A percentile compares a stretch with the other conserved stretches of the same genome.
Conservation (phyloP, 2,888 invertebrate species). For the Brachylomia viminalis region DNA sequence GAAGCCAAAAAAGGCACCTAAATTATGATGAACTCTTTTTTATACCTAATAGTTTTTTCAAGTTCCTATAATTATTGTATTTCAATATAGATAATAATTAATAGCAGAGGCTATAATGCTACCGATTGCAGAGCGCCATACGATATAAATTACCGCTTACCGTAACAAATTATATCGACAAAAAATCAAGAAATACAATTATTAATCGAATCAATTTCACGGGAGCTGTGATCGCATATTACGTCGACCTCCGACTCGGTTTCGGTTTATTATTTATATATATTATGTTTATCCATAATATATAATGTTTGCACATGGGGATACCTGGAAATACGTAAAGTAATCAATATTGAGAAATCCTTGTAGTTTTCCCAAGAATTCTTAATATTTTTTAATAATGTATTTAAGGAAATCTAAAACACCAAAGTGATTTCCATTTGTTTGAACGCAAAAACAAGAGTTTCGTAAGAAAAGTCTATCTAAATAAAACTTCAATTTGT, state of each 20-base stretch:
- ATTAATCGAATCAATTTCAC: constrained; percentile 81
- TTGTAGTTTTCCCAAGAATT: not conserved
- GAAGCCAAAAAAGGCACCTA: constrained; percentile 2
- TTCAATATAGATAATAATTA: constrained; percentile 62
- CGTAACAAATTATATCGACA: constrained; percentile 72
- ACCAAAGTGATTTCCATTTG: not conserved
- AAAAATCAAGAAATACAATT: constrained; percentile 79
- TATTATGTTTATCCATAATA: constrained; percentile 22
- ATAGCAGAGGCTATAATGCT: constrained; percentile 59
- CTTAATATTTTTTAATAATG: not conserved
- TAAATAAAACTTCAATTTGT: constrained; percentile 23
- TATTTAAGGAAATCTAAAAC: not conserved
- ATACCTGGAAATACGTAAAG: constrained; percentile 17
- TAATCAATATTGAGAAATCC: not conserved
- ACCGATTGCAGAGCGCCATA: constrained; percentile 65
- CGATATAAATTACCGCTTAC: constrained; percentile 75
- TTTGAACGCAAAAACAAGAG: not conserved
- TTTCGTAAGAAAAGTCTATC: constrained; percentile 5
- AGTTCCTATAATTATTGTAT: constrained; percentile 47
- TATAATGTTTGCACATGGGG: not conserved
- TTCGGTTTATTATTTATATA: no score
- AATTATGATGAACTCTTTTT: constrained; percentile 30
- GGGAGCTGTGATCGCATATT: constrained; percentile 77
- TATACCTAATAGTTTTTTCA: constrained; percentile 37
- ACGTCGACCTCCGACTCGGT: constrained; percentile 73